phyloP scores from a whole-genome alignment of 2,888 invertebrate species.

The Malthinus flaveolus region DNA sequence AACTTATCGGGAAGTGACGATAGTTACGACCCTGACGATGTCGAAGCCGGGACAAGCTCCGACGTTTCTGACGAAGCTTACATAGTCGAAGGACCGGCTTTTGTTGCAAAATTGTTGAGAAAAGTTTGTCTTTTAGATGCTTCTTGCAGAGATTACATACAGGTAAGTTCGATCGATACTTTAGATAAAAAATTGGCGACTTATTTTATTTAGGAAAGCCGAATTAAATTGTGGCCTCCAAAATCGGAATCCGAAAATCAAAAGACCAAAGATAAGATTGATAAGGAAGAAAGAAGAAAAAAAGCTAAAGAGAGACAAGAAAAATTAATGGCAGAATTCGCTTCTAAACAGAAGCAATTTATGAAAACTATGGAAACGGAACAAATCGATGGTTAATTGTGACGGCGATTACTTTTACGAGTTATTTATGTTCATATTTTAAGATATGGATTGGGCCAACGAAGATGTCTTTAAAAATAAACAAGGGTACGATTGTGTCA shows the following conservation, averaged over 20 bases:
- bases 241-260: slow-evolving; percentile 79
- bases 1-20: slow-evolving; percentile 83
- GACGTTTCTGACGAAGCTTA: slow-evolving; percentile 45
- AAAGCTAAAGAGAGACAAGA: slow-evolving; percentile 88
- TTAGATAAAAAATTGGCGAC: too few relatives aligned
- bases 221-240: slow-evolving; percentile 78
- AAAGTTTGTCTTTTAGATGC: slow-evolving; percentile 74
- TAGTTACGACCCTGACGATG: slow-evolving; percentile 63
- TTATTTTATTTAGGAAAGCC: slow-evolving; percentile 59
- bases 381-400: slow-evolving; percentile 37
- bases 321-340: slow-evolving; percentile 92
- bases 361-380: slow-evolving; percentile 76
- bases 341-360: slow-evolving; percentile 87
- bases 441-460: slow-evolving; percentile 68
- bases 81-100: slow-evolving; percentile 86
- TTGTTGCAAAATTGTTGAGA: slow-evolving; percentile 78
- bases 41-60: slow-evolving; percentile 41
- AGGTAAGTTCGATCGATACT: slow-evolving; percentile 29
- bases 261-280: slow-evolving; percentile 67
- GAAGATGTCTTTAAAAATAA: slow-evolving; percentile 59
- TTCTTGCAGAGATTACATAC: slow-evolving; percentile 69
- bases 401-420: background rate
- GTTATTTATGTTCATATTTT: slow-evolving; percentile 14
- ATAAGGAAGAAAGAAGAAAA: slow-evolving; percentile 81
- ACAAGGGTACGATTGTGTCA: slow-evolving; percentile 90